Evolutionary conservation across 2,797 vertebrate genomes (phyloP).

Genomic region (Dendrocincla fuliginosa): DNA sequence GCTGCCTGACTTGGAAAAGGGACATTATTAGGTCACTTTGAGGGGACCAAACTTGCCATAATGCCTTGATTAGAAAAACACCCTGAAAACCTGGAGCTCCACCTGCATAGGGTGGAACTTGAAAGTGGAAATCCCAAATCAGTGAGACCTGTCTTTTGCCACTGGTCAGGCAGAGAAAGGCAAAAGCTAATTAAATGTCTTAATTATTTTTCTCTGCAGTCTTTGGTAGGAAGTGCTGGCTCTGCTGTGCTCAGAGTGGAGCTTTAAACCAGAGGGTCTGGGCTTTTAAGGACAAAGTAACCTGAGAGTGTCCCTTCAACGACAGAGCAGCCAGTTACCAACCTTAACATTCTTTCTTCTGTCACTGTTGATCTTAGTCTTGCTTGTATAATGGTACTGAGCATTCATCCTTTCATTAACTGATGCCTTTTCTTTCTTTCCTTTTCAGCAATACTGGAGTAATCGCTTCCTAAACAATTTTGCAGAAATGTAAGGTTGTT

Average conservation of each 20-base stretch:
- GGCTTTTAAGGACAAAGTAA: slow-evolving; percentile 3
- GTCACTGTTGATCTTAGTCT: slow-evolving; percentile 66
- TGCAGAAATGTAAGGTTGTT: slow-evolving; percentile 85
- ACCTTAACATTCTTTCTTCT: slow-evolving; percentile 57
- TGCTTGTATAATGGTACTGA: slow-evolving; percentile 61
- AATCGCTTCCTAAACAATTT: slow-evolving; percentile 85
- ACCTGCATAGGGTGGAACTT: accelerated
- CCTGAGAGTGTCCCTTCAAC: slow-evolving; percentile 55
- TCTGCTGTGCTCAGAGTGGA: neutral
- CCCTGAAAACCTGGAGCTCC: neutral
- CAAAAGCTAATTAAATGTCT: neutral
- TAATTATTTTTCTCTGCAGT: neutral
- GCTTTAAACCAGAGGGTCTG: neutral
- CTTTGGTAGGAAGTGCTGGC: neutral
- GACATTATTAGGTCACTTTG: slow-evolving; percentile 40
- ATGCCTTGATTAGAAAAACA: neutral
- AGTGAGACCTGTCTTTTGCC: neutral
- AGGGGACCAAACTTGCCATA: neutral
- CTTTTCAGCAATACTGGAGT: slow-evolving; percentile 87
- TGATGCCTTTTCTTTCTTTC: slow-evolving; percentile 78
- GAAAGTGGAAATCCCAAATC: neutral
- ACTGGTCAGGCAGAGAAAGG: neutral
- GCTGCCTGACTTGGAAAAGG: slow-evolving; percentile 24
- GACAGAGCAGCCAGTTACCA: slow-evolving; percentile 22
- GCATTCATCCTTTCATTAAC: slow-evolving; percentile 72